These are phyloP conservation scores for Euplexia lucipara DNA, from an alignment of 2,888 invertebrate genomes.

Conservation along the genomic window DNA sequence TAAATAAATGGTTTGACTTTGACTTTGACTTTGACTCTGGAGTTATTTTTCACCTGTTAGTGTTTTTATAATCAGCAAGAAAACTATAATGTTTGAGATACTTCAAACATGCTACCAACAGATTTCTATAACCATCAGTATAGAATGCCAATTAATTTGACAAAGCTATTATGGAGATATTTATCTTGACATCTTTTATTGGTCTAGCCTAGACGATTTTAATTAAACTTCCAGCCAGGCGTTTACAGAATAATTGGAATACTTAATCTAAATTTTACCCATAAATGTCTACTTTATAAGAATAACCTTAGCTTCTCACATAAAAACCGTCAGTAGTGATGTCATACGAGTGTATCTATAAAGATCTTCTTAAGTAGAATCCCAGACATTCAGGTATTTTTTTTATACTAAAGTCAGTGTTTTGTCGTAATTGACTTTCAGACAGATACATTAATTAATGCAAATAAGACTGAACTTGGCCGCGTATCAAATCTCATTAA, in stretches of 20 bases:
- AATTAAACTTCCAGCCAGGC: constrained; percentile 9
- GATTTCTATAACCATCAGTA: background rate
- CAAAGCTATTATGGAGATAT: constrained; percentile 12
- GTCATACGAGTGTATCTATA: background rate
- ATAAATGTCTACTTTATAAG: constrained; percentile 5
- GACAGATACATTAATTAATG: constrained; percentile 47
- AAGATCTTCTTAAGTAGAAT: constrained; percentile 13
- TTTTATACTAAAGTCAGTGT: constrained; percentile 15
- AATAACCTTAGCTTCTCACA: constrained; percentile 8
- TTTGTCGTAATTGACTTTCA: constrained; percentile 45
- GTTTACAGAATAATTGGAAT: constrained; percentile 17
- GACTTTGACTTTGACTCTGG: too few species aligned
- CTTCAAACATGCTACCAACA: background rate
- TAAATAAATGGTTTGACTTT: too few species aligned
- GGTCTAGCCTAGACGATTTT: constrained; percentile 31
- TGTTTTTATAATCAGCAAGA: background rate
- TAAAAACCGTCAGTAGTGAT: background rate
- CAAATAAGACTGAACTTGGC: constrained; percentile 58
- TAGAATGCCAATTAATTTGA: constrained; percentile 2
- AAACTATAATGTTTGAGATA: background rate
- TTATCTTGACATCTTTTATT: constrained; percentile 16
- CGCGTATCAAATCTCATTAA: constrained; percentile 49
- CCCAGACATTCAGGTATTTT: constrained; percentile 1
- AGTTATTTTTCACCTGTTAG: too few species aligned
- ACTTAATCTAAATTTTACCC: constrained; percentile 15